These are phyloP conservation scores for Gymnogyps californianus DNA, from an alignment of 2,113 vertebrate genomes.

Conservation along the genomic window DNA sequence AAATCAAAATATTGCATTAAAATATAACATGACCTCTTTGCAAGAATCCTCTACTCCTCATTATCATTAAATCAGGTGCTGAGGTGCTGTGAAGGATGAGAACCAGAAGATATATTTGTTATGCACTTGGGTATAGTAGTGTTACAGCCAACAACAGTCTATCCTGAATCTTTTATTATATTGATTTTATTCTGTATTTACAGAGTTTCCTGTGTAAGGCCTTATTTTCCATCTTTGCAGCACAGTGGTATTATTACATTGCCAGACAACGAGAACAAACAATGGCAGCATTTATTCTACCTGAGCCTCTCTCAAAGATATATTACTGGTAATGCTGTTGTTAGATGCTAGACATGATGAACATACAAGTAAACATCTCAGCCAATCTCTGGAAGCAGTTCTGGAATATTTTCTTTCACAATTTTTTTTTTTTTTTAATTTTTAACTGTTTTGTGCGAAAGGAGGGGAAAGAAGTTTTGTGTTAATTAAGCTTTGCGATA, in stretches of 20 bases:
- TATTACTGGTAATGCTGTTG: neutral
- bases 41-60: neutral
- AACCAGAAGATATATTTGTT: neutral
- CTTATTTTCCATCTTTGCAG: slow-evolving; percentile 13
- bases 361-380: neutral
- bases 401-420: neutral
- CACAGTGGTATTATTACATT: neutral
- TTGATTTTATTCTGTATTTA: slow-evolving; percentile 33
- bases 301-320: neutral
- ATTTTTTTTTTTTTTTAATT: neutral
- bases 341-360: neutral
- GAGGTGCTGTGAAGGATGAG: neutral
- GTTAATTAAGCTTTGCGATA: neutral
- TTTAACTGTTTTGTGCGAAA: neutral
- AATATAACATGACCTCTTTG: neutral
- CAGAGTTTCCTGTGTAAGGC: neutral
- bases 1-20: neutral
- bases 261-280: neutral
- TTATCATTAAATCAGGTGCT: neutral
- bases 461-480: accelerated
- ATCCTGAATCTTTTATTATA: slow-evolving; percentile 12
- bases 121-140: neutral
- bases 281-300: neutral
- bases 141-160: neutral
- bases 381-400: neutral